These are phyloP conservation scores for Muscicapa adusta DNA, from an alignment of 2,113 vertebrate species.

Conservation along the genomic window DNA sequence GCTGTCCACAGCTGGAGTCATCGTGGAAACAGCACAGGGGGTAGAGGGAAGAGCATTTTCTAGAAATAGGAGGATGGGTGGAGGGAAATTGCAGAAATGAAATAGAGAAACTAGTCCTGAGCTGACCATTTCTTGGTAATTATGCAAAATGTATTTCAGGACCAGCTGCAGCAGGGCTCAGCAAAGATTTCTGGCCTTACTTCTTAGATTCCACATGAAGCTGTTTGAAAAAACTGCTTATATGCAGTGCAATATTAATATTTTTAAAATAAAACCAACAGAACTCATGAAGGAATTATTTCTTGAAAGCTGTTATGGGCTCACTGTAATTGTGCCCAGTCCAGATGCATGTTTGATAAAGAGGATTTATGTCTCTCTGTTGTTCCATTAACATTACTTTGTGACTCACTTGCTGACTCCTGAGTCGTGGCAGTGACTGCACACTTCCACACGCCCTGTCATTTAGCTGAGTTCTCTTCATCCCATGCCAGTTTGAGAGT, in stretches of 20 bases:
- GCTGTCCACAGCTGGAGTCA: not conserved
- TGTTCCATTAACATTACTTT: not conserved
- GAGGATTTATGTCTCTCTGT: conserved; percentile 13
- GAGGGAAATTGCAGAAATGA: not conserved
- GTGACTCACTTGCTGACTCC: conserved; percentile 19
- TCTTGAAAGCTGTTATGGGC: not conserved
- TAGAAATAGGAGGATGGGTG: not conserved
- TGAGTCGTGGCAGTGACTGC: not conserved
- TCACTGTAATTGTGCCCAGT: not conserved
- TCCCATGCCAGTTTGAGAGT: not conserved
- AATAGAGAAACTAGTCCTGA: not conserved
- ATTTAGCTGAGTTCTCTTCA: not conserved
- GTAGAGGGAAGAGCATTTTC: not conserved
- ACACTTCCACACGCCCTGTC: not conserved
- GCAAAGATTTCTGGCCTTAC: not conserved
- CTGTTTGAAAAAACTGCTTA: not conserved
- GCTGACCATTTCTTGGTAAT: not conserved
- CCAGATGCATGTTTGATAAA: not conserved
- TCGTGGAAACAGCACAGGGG: not conserved
- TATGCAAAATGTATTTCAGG: conserved; percentile 5
- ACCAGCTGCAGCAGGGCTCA: not conserved
- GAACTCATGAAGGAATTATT: not conserved
- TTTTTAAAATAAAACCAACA: not conserved
- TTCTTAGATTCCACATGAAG: not conserved
- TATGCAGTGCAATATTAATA: not conserved